Base-by-base conservation (phyloP, 2,888 invertebrate species). In the Amphipyra berbera region DNA sequence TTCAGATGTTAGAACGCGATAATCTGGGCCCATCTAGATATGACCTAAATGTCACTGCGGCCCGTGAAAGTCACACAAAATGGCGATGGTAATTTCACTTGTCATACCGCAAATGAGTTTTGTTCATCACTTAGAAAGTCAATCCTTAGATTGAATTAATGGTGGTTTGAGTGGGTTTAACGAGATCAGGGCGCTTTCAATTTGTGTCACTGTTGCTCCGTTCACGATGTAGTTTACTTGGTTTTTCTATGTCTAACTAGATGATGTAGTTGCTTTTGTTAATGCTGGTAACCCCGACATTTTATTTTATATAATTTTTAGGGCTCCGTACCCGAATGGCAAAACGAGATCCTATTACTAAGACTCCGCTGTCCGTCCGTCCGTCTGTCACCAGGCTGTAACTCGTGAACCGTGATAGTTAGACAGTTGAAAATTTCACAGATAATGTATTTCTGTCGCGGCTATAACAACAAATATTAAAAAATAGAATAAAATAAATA, bases 101-200 rank as follows among this genome's bases (percentile, higher is more conserved):
- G 91, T 92, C 90, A 92, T 90, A 89, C 84, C 81, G 83, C 88
- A 90, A 93, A 93, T 94, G 90, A 90, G 88, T 88, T 92, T 90
- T 85, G 91, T 90, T 84, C 92, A 92, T 93, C 90, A 89, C 90
- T 92, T 93, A 90, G 93, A 93, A 93, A 93, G 93, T 85, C 65
- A 40, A 68, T 71, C 83, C 84, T 84, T 82, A 88, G 89, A 91
- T 89, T 89, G 86, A 90, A 91, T 89, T 87, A 86, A 83, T 83
- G 82, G 77, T 77, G 61, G 59, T 73, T 57, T 71, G 63, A 73
- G 77, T 76, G 52, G 60, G 70, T 62, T 60, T 69, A 53, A 73
- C 61, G 46, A 65, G 56, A 72, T 69, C 71, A 77, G 78, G 58
- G 61, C 61, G 61, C 78, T 78, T 77, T 74, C 71, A 61, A 63